A percentile compares a stretch with the other conserved stretches of the same genome.
Conservation (phyloP, 2,888 invertebrate species). For the Selenia dentaria region DNA sequence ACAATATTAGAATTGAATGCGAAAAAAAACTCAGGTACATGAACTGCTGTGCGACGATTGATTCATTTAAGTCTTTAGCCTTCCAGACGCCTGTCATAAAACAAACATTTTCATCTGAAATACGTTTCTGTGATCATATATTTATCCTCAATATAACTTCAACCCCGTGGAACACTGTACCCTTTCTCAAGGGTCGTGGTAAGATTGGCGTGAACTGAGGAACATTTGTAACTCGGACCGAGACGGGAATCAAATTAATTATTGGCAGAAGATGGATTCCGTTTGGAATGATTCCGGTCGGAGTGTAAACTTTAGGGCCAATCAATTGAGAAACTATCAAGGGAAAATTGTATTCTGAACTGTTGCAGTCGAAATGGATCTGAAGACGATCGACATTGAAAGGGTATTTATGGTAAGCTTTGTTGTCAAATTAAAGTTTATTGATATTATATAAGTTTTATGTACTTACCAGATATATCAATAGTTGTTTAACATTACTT, state of each 20-base stretch:
- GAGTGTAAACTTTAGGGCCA: neutral
- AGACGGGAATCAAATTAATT: conserved; percentile 5
- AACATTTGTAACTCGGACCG: conserved; percentile 1
- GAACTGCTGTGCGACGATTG: no score
- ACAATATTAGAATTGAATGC: no score
- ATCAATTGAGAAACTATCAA: neutral
- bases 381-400: neutral
- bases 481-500: no score
- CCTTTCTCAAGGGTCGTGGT: conserved; percentile 4
- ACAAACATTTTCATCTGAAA: no score
- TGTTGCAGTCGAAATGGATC: neutral
- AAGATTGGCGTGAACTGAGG: neutral
- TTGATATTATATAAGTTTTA: neutral
- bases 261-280: neutral
- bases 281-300: neutral
- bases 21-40: no score
- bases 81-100: no score
- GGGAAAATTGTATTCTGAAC: neutral
- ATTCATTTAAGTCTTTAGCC: no score
- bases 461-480: neutral
- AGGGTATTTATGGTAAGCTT: neutral
- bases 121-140: neutral
- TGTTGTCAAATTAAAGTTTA: no score
- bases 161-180: neutral
- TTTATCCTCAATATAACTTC: conserved; percentile 1